Conservation (phyloP, 2,797 vertebrate species). For the Gymnodraco acuticeps region DNA sequence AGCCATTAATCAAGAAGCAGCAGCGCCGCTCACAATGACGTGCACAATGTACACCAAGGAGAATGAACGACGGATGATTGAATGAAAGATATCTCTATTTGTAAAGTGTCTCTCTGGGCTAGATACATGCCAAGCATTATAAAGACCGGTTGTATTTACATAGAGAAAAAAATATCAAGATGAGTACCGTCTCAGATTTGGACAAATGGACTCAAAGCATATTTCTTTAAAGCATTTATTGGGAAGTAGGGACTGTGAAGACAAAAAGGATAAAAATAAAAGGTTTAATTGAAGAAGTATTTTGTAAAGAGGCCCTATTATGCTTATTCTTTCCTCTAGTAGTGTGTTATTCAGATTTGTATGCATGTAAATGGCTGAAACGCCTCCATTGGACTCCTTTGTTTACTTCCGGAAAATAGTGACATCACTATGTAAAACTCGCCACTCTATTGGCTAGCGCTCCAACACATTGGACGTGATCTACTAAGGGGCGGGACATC, state of each 20-base stretch:
- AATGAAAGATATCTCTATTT: conserved; percentile 74
- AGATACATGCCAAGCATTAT: conserved; percentile 27
- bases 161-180: conserved; percentile 39
- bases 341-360: no score
- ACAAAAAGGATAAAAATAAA: background rate
- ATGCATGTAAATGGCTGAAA: no score
- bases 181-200: conserved; percentile 17
- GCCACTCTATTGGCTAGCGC: no score
- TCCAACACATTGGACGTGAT: no score
- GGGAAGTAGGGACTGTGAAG: background rate
- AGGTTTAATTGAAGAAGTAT: background rate
- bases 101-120: conserved; percentile 58
- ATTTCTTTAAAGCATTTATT: background rate
- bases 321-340: no score
- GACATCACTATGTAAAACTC: no score
- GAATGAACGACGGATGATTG: conserved; percentile 67
- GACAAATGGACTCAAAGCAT: conserved; percentile 24
- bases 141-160: conserved; percentile 49
- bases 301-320: background rate
- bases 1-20: conserved; percentile 81
- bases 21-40: conserved; percentile 61
- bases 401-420: no score
- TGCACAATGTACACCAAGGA: conserved; percentile 64
- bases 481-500: no score
- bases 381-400: no score